These are phyloP conservation scores for Apostichopus japonicus DNA, from an alignment of 35 echinoderm and acorn worm genomes.

Conservation along the genomic window DNA sequence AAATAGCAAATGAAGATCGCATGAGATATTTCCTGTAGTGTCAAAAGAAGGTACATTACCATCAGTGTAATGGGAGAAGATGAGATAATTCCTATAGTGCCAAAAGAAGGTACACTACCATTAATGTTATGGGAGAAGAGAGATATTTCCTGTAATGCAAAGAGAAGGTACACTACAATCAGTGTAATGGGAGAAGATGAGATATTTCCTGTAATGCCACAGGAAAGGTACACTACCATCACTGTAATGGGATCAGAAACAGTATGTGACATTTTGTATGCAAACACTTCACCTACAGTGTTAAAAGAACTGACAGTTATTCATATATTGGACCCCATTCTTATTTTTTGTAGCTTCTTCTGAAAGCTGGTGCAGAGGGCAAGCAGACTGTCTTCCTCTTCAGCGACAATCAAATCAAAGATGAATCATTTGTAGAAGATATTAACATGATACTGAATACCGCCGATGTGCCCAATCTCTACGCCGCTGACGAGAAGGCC, in stretches of 20 bases:
- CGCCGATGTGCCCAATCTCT: conserved; percentile 92
- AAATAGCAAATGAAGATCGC: no score
- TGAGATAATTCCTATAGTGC: not conserved
- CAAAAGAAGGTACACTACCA: conserved; percentile 40
- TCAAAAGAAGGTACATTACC: no score
- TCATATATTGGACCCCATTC: not conserved
- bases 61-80: no score
- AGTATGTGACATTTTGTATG: not conserved
- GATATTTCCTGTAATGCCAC: not conserved
- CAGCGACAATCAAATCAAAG: conserved; percentile 97
- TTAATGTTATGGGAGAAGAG: not conserved
- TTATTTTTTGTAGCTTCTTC: conserved; percentile 61
- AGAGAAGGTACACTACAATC: no score
- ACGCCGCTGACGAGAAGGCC: conserved; percentile 92
- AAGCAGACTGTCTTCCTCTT: conserved; percentile 94
- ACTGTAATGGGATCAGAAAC: no score
- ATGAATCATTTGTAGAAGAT: conserved; percentile 97
- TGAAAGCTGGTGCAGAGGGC: conserved; percentile 89
- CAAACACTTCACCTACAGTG: conserved; percentile 2
- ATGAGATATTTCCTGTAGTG: no score
- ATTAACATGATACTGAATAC: conserved; percentile 98
- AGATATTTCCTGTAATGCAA: no score
- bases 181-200: no score
- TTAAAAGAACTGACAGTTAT: no score
- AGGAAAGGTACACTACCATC: no score